These are phyloP conservation scores for Orthosia cruda DNA, from an alignment of 2,888 invertebrate species.

Conservation along the genomic window DNA sequence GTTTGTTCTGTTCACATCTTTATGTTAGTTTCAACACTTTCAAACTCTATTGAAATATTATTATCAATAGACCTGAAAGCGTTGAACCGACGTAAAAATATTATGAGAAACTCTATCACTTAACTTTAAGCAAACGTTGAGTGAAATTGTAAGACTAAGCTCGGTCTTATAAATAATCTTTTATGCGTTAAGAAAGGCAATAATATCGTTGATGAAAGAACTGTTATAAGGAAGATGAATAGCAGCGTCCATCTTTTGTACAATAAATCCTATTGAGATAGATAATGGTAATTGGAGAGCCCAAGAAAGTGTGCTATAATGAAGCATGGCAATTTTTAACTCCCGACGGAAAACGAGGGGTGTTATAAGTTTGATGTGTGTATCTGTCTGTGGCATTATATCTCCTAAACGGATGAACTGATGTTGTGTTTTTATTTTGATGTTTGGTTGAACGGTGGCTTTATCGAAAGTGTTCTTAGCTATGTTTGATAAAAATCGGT, in stretches of 20 bases:
- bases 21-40: slow-evolving; percentile 6
- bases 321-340: slow-evolving; percentile 1
- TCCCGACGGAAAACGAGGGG: too few species aligned
- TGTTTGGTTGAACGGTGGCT: too few species aligned
- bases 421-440: too few species aligned
- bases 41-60: slow-evolving; percentile 2
- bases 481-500: too few species aligned
- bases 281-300: slow-evolving; percentile 21
- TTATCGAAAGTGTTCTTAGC: too few species aligned
- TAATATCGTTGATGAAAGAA: slow-evolving; percentile 46
- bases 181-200: slow-evolving; percentile 29
- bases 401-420: too few species aligned
- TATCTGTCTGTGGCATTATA: too few species aligned
- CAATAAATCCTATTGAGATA: slow-evolving; percentile 23
- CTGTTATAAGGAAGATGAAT: slow-evolving; percentile 33
- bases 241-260: slow-evolving; percentile 10
- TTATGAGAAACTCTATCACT: slow-evolving; percentile 4
- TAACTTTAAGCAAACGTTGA: background rate
- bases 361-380: too few species aligned
- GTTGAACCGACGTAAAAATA: slow-evolving; percentile 9
- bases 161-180: slow-evolving; percentile 22
- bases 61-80: slow-evolving; percentile 1
- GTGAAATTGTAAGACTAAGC: slow-evolving; percentile 23
- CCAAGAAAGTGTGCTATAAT: slow-evolving; percentile 22
- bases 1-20: slow-evolving; percentile 19